Conservation (phyloP, 2,797 vertebrate species). For the Poeciliopsis turneri region DNA sequence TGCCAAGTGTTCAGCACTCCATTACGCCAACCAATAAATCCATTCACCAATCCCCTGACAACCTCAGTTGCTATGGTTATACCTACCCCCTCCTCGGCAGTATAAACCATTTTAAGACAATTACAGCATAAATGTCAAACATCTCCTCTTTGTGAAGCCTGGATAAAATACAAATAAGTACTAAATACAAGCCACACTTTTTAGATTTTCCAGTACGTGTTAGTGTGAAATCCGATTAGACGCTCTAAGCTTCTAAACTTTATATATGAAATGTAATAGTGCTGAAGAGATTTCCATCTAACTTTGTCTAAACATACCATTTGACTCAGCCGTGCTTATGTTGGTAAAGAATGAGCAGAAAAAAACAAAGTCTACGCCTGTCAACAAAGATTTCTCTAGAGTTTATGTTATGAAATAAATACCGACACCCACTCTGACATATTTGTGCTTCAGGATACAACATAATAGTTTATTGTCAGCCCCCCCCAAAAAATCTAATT, state of each 20-base stretch:
- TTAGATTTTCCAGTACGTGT: background rate
- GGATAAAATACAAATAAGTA: too few relatives aligned
- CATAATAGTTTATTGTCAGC: constrained; percentile 5
- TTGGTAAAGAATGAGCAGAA: constrained; percentile 2
- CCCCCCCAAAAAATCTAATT: constrained; percentile 8
- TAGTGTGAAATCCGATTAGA: background rate
- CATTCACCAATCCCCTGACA: background rate
- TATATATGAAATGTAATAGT: background rate
- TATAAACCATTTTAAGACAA: background rate
- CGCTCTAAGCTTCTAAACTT: background rate
- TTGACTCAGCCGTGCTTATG: constrained; percentile 16
- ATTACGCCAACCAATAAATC: too few relatives aligned
- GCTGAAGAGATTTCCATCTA: background rate
- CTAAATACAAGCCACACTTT: background rate
- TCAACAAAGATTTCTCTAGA: constrained; percentile 24
- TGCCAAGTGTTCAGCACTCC: too few relatives aligned
- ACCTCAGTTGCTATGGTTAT: background rate
- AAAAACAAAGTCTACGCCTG: constrained; percentile 26
- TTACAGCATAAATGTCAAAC: background rate
- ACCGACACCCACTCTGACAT: constrained; percentile 2
- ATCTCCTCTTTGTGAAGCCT: background rate
- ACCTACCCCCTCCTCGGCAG: background rate
- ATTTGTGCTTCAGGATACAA: constrained; percentile 16
- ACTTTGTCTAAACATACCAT: constrained; percentile 1
- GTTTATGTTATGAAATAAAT: constrained; percentile 26